Percentiles rank a stretch among this genome's conserved stretches.
Evolutionary conservation across 2,888 invertebrate genomes (phyloP).

Genomic region (Rhorus exstirpatorius): DNA sequence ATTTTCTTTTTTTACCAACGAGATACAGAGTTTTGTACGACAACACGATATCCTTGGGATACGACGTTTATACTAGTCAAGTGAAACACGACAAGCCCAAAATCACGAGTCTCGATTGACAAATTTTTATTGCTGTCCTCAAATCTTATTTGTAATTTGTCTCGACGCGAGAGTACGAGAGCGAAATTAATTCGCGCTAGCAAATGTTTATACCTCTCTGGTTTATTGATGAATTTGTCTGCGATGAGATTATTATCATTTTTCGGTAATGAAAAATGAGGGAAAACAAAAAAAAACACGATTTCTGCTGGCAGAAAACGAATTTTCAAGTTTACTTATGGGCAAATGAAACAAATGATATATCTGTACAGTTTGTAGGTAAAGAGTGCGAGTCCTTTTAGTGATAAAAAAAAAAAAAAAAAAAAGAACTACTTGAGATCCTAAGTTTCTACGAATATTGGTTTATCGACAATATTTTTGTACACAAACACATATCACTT

Average conservation of each 20-base stretch:
- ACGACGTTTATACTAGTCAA: constrained; percentile 94
- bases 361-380: constrained; percentile 37
- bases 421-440: neutral
- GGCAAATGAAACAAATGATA: neutral
- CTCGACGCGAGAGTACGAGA: neutral
- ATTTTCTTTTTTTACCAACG: constrained; percentile 95
- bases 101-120: constrained; percentile 51
- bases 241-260: neutral
- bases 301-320: constrained; percentile 62
- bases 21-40: constrained; percentile 95
- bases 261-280: too few species aligned
- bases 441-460: constrained; percentile 42
- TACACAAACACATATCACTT: constrained; percentile 57
- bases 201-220: too few species aligned
- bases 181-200: neutral
- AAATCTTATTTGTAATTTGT: constrained; percentile 13
- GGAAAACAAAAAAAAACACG: neutral
- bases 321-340: neutral
- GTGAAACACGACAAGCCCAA: constrained; percentile 88
- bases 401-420: neutral
- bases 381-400: neutral
- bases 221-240: neutral
- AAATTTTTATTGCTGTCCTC: constrained; percentile 6
- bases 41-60: constrained; percentile 93
- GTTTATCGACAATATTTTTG: constrained; percentile 59